These are phyloP conservation scores for Sycophila texana DNA, from an alignment of 2,888 invertebrate species.

Conservation along the genomic window DNA sequence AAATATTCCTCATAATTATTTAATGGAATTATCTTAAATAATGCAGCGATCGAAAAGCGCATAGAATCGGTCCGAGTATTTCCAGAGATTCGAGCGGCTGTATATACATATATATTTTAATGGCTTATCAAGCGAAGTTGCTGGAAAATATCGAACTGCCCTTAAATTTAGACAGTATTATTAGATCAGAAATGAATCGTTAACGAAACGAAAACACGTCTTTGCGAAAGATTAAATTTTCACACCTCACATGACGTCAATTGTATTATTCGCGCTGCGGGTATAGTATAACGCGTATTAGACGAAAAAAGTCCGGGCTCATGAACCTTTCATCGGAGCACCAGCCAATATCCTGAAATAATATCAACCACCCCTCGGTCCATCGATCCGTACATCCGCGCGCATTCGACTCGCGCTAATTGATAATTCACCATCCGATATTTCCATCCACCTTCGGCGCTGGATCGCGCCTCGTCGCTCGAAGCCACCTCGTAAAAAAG, in stretches of 20 bases:
- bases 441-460: not conserved
- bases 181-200: conserved; percentile 16
- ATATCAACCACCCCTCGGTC: not conserved
- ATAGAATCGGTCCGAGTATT: not conserved
- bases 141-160: conserved; percentile 1
- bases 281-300: not conserved
- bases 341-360: not conserved
- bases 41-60: no score
- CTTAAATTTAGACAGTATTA: conserved; percentile 19
- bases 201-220: conserved; percentile 25
- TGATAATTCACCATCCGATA: not conserved
- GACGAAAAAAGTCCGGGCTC: not conserved
- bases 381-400: not conserved
- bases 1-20: no score
- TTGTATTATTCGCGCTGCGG: not conserved
- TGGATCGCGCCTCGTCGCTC: not conserved
- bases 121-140: not conserved
- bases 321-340: not conserved
- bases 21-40: no score
- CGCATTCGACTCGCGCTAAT: no score
- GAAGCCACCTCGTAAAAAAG: not conserved
- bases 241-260: conserved; percentile 11
- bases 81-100: not conserved
- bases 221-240: not conserved
- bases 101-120: no score